Percentiles rank a stretch among this genome's conserved stretches.
Conservation (phyloP, 2,113 vertebrate genomes). For the Rhineura floridana region DNA sequence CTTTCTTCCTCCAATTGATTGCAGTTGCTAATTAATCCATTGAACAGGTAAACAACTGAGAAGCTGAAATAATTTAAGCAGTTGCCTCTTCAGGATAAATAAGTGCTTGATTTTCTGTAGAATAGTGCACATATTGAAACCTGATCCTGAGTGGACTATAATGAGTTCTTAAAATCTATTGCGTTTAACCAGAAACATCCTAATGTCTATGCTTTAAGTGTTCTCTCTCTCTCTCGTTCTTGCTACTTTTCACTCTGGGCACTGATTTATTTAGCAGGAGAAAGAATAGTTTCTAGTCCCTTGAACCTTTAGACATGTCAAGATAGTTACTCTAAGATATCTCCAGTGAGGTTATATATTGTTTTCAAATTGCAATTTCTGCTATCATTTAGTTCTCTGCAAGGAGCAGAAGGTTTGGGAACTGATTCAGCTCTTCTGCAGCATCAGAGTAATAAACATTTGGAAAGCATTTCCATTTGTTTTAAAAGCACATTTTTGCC, state of each 20-base stretch:
- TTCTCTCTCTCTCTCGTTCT: background rate
- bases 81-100: background rate
- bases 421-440: slow-evolving; percentile 18
- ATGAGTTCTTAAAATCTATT: background rate
- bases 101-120: background rate
- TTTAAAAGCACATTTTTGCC: background rate
- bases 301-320: background rate
- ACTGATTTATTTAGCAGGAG: background rate
- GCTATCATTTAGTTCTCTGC: slow-evolving; percentile 29
- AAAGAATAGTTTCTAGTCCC: background rate
- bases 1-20: background rate
- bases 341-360: slow-evolving; percentile 9
- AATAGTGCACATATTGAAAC: background rate
- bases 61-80: slow-evolving; percentile 1
- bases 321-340: background rate
- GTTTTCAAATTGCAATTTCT: slow-evolving; percentile 35
- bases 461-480: slow-evolving; percentile 32
- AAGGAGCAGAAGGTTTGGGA: slow-evolving; percentile 17
- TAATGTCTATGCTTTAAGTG: background rate
- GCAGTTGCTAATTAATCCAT: background rate
- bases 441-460: slow-evolving; percentile 32
- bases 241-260: background rate
- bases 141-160: background rate
- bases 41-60: background rate
- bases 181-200: background rate